Base-by-base conservation (phyloP, 2,888 invertebrate genomes). In the Drosophila longiperda region DNA sequence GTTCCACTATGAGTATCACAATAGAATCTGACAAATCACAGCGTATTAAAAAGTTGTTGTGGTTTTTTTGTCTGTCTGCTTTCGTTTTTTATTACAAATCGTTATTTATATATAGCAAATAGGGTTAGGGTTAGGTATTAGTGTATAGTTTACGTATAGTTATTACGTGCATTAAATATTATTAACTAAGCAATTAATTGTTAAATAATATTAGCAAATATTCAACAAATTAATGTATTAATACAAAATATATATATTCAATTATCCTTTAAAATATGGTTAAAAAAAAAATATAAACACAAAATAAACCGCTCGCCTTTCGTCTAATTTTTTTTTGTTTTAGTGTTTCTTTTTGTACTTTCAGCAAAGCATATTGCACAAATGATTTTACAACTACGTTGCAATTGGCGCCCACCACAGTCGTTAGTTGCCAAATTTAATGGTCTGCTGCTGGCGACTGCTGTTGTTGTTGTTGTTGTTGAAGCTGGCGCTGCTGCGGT, bases 341-440 rank as follows among this genome's bases (percentile, higher is more conserved):
- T 45, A 23, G 17, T 29, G 38, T 63, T 71, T 62, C 64, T 52
- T 53, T 63, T 76, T 66, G 71, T 67, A 76, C 80, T 76, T 45
- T 57, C 20, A 42, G 63, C 63, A 42, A 36, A 72, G 20, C 77
- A 67, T 81, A 78, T 78, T 78, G 78, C 82, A 78, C 82, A 75
- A 70, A 63, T 68, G 40, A 34, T 72, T 65, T 65, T 59, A 52
- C 58, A 42, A 45, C 62, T 58, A 52, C 8, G 33, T 53, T 34
- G 23, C 17, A 45, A 6, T 45, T 50, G 42, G 33, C 23, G 7
- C 8, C 32, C 48, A 33, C 32, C 45, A 12, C 54, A 57, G 40
- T n/a, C 32, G 15, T 89, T 66, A 92, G 64, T 93, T 93, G 54
- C 92, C 93, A 76, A 93, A 93, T 53, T 91, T 92, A 48, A 93